phyloP scores from a whole-genome alignment of 2,113 vertebrate species.

The Halcyon senegalensis region DNA sequence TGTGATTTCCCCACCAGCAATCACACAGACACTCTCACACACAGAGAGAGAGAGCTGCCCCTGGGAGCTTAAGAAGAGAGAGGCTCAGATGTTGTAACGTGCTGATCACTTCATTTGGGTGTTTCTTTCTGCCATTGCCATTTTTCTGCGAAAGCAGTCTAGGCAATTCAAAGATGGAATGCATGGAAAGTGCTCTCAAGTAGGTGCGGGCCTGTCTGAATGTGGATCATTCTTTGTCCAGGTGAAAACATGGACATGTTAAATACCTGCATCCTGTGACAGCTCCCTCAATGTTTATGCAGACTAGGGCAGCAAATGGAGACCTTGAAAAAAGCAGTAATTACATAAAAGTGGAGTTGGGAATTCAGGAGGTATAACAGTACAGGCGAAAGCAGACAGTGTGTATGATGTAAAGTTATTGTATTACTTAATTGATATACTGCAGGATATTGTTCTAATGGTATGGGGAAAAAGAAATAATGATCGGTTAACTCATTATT shows the following conservation, averaged over 20 bases:
- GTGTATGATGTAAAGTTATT: background rate
- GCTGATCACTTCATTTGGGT: background rate
- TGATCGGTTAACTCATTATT: slow-evolving; percentile 57
- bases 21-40: background rate
- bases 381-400: background rate
- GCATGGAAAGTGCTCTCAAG: background rate
- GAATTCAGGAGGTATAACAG: background rate
- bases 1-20: background rate
- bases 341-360: background rate
- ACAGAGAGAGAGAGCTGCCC: background rate
- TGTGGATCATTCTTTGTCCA: background rate
- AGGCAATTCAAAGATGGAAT: background rate
- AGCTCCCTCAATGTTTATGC: background rate
- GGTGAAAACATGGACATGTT: background rate
- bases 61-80: background rate
- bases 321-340: background rate
- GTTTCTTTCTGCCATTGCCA: background rate
- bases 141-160: background rate
- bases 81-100: background rate
- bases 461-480: slow-evolving; percentile 31
- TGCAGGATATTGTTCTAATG: slow-evolving; percentile 28
- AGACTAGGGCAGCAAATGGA: background rate
- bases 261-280: background rate
- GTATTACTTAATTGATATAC: slow-evolving; percentile 35
- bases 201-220: background rate